Percentiles rank a stretch among this genome's conserved stretches.
Conservation (phyloP, 2,888 invertebrate species). For the Isoperla grammatica region DNA sequence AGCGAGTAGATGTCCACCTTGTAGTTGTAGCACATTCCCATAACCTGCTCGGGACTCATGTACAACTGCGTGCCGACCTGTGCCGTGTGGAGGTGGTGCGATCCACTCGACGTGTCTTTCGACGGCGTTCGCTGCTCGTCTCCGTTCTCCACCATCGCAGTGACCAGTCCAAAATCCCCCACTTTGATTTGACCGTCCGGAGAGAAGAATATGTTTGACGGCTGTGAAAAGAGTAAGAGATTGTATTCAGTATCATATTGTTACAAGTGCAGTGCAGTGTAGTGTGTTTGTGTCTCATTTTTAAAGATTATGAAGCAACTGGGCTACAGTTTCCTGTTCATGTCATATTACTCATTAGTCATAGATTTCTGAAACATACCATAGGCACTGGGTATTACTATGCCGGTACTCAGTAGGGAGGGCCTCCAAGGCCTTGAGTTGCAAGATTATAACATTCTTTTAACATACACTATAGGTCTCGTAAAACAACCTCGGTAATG, state of each 20-base stretch:
- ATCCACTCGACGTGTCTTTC: slow-evolving; percentile 37
- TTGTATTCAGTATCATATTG: not conserved
- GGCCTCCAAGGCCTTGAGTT: no score
- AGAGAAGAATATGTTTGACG: slow-evolving; percentile 91
- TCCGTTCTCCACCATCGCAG: slow-evolving; percentile 64
- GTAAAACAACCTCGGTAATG: no score
- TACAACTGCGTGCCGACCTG: slow-evolving; percentile 86
- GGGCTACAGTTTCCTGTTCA: no score
- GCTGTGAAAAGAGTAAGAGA: slow-evolving; percentile 46
- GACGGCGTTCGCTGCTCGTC: slow-evolving; percentile 29
- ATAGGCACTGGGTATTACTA: no score
- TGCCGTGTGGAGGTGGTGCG: slow-evolving; percentile 47
- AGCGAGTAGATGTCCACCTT: slow-evolving; percentile 95
- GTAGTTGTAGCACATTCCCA: slow-evolving; percentile 68
- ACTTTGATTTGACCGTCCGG: slow-evolving; percentile 87
- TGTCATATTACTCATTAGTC: no score
- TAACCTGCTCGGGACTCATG: slow-evolving; percentile 95
- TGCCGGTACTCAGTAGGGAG: no score
- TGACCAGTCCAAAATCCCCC: slow-evolving; percentile 98
- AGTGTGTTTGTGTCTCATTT: no score
- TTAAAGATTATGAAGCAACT: no score
- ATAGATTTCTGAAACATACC: no score
- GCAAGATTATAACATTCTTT: no score
- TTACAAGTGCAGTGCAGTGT: not conserved
- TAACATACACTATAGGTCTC: no score